phyloP scores from a whole-genome alignment of 2,888 invertebrate species.

The Atrina japonica region DNA sequence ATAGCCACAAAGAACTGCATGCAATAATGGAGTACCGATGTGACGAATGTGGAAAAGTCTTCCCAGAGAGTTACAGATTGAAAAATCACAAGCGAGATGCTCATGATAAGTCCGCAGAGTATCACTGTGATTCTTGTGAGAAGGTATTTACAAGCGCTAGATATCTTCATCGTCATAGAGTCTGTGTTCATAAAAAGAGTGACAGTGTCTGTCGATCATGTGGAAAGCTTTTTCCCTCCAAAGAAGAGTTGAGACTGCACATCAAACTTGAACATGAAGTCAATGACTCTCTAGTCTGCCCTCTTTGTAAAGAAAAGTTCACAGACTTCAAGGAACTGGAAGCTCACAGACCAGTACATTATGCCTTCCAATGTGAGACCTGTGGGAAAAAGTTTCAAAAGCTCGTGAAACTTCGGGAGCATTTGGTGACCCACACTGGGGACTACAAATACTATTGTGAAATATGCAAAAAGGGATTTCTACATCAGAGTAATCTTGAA shows the following conservation, averaged over 20 bases:
- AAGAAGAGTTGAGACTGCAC: slow-evolving; percentile 20
- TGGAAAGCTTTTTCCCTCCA: slow-evolving; percentile 23
- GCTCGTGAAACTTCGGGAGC: slow-evolving; percentile 22
- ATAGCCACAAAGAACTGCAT: slow-evolving; percentile 25
- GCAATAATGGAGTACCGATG: slow-evolving; percentile 20
- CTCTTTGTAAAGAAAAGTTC: slow-evolving; percentile 17
- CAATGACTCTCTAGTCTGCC: slow-evolving; percentile 14
- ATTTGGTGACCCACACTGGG: slow-evolving; percentile 14
- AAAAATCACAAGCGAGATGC: slow-evolving; percentile 23
- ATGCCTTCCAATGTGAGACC: slow-evolving; percentile 27
- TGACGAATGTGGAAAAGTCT: slow-evolving; percentile 30
- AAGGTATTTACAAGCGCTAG: slow-evolving; percentile 24
- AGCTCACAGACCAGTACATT: slow-evolving; percentile 26
- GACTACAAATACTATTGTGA: slow-evolving; percentile 20
- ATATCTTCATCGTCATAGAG: slow-evolving; percentile 21
- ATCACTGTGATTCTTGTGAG: slow-evolving; percentile 11
- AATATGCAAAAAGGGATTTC: slow-evolving; percentile 18
- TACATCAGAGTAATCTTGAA: slow-evolving; percentile 12
- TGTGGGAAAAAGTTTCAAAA: slow-evolving; percentile 31
- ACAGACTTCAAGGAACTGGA: slow-evolving; percentile 4
- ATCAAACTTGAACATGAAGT: slow-evolving; percentile 24
- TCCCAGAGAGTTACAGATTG: slow-evolving; percentile 24
- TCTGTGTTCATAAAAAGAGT: slow-evolving; percentile 22
- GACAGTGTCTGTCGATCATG: slow-evolving; percentile 25
- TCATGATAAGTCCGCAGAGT: slow-evolving; percentile 20